Evolutionary conservation across 1,140 invertebrate species (phyloP).

Genomic region (Oryzaephilus surinamensis): DNA sequence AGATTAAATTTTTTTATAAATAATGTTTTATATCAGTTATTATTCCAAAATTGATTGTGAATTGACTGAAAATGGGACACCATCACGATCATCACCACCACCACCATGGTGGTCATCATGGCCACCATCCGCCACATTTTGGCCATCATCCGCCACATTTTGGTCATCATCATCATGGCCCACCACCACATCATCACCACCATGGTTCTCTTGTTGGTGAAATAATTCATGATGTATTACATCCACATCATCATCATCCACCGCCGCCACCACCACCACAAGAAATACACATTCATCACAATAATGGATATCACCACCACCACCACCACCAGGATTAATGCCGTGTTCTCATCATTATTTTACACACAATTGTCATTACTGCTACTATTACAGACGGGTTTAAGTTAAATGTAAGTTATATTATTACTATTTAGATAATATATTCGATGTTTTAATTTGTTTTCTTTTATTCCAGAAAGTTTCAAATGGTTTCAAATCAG

Average conservation of each 20-base stretch:
- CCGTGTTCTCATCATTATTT: not conserved
- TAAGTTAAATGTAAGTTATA: too few relatives aligned
- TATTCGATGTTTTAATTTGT: too few relatives aligned
- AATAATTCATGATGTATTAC: too few relatives aligned
- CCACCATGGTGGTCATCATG: not conserved
- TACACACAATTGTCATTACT: not conserved
- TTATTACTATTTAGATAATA: too few relatives aligned
- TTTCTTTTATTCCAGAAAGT: too few relatives aligned
- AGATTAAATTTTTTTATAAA: conserved; percentile 4
- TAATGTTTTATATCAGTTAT: not conserved
- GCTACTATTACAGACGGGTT: too few relatives aligned
- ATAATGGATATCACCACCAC: not conserved
- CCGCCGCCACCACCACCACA: too few relatives aligned
- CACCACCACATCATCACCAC: not conserved
- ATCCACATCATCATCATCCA: too few relatives aligned
- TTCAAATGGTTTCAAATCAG: too few relatives aligned
- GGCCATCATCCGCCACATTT: not conserved
- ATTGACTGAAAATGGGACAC: too few relatives aligned
- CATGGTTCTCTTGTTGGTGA: too few relatives aligned
- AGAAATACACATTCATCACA: not conserved
- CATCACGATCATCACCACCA: conserved; percentile 4
- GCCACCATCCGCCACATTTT: not conserved
- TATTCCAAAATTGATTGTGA: not conserved
- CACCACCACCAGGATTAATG: not conserved
- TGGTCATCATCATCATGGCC: conserved; percentile 1